Evolutionary conservation across 2,113 vertebrate genomes (phyloP).

Genomic region (Oncorhynchus clarkii): DNA sequence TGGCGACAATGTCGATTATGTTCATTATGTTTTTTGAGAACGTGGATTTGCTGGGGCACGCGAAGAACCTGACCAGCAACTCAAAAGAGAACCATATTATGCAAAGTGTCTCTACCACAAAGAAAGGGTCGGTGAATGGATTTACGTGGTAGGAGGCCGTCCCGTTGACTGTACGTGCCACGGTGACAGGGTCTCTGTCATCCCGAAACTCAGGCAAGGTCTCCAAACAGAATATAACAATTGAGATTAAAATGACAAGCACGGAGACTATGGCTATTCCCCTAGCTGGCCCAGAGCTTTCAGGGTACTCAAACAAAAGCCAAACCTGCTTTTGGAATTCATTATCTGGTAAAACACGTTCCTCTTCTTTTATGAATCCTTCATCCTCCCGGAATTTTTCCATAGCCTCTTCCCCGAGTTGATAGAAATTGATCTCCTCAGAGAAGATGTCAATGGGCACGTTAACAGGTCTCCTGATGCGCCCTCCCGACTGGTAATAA

Average conservation of each 20-base stretch:
- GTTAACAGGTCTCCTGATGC: slow-evolving; percentile 92
- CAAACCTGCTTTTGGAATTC: slow-evolving; percentile 97
- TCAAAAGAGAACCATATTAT: slow-evolving; percentile 99
- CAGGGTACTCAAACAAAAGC: slow-evolving; percentile 96
- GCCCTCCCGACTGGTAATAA: slow-evolving; percentile 96
- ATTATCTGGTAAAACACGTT: slow-evolving; percentile 85
- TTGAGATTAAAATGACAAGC: slow-evolving; percentile 95
- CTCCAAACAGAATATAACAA: slow-evolving; percentile 97
- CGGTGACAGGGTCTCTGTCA: slow-evolving; percentile 77
- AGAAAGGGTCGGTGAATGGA: slow-evolving; percentile 92
- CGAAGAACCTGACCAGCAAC: slow-evolving; percentile 91
- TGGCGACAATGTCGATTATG: slow-evolving; percentile 97
- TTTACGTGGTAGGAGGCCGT: slow-evolving; percentile 62
- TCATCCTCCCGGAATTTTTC: slow-evolving; percentile 98
- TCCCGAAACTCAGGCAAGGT: slow-evolving; percentile 95
- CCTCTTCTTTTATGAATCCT: slow-evolving; percentile 97
- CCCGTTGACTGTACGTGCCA: slow-evolving; percentile 63
- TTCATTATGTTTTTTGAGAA: slow-evolving; percentile 99
- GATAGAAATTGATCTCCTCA: slow-evolving; percentile 96
- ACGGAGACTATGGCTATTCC: slow-evolving; percentile 97
- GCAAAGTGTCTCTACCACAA: slow-evolving; percentile 95
- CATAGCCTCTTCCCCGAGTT: slow-evolving; percentile 96
- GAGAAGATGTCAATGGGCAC: slow-evolving; percentile 98
- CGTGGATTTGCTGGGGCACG: slow-evolving; percentile 92
- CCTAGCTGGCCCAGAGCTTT: slow-evolving; percentile 93